A percentile compares a stretch with the other conserved stretches of the same genome.
Evolutionary conservation across 2,113 vertebrate genomes (phyloP).

Genomic region (Microcebus ravelobensis): DNA sequence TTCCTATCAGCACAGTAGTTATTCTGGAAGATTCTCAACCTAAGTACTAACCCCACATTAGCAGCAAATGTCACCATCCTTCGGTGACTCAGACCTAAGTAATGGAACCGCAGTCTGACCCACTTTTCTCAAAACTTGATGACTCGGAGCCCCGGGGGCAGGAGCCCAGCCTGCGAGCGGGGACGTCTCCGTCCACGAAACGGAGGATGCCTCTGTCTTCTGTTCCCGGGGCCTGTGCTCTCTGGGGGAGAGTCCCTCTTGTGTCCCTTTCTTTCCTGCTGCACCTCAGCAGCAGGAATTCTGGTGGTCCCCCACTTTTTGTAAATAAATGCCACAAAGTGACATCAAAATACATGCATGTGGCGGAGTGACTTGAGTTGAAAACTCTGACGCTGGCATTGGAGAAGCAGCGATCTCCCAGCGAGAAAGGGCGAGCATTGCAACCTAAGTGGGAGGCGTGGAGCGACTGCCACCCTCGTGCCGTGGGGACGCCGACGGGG

Average conservation of each 20-base stretch:
- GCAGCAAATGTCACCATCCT: neutral
- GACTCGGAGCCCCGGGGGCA: neutral
- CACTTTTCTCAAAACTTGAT: slow-evolving; percentile 23
- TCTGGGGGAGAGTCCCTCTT: rapidly evolving
- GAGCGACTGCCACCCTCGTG: rapidly evolving
- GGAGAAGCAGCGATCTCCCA: neutral
- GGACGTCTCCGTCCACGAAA: rapidly evolving
- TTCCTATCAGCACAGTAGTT: neutral
- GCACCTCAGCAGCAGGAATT: neutral
- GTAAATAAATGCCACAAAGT: neutral
- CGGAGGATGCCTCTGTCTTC: neutral
- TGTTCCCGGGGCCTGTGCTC: too few relatives aligned
- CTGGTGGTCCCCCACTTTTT: neutral
- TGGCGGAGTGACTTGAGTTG: neutral
- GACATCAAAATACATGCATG: neutral
- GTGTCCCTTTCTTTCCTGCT: neutral
- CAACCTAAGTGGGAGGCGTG: neutral
- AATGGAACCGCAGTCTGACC: slow-evolving; percentile 61
- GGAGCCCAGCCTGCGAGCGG: rapidly evolving
- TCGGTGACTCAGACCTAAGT: slow-evolving; percentile 58
- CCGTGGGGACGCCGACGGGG: rapidly evolving
- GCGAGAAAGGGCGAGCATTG: neutral
- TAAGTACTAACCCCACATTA: neutral
- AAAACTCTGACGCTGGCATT: neutral
- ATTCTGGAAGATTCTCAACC: neutral